Evolutionary conservation across 1,140 invertebrate species (phyloP).

Genomic region (Trialeurodes vaporariorum): DNA sequence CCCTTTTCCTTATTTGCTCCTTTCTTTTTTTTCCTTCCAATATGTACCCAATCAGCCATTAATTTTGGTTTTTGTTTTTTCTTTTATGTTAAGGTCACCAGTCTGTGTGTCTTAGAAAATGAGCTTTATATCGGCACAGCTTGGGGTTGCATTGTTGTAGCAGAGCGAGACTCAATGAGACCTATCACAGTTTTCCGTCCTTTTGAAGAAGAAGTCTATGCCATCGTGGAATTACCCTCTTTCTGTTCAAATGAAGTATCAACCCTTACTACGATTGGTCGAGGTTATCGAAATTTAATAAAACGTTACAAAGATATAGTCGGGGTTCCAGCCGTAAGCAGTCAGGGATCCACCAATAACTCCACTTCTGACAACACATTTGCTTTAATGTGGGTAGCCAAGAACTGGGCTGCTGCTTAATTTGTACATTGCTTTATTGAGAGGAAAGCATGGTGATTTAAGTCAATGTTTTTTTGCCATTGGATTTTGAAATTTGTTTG

Average conservation of each 20-base stretch:
- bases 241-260: constrained; percentile 13
- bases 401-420: constrained; percentile 21
- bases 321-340: constrained; percentile 12
- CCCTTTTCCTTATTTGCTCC: too few relatives aligned
- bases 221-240: constrained; percentile 22
- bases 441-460: too few relatives aligned
- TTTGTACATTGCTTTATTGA: neutral
- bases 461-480: too few relatives aligned
- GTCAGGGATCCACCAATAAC: constrained; percentile 4
- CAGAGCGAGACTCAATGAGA: constrained; percentile 60
- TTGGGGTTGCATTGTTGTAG: constrained; percentile 83
- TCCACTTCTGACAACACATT: constrained; percentile 4
- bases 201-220: constrained; percentile 65
- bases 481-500: too few relatives aligned
- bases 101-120: constrained; percentile 52
- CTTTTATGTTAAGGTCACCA: constrained; percentile 49
- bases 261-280: constrained; percentile 59
- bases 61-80: too few relatives aligned
- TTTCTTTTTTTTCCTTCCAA: too few relatives aligned
- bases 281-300: constrained; percentile 69
- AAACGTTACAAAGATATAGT: constrained; percentile 30
- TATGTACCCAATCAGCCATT: too few relatives aligned
- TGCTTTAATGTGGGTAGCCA: constrained; percentile 17
- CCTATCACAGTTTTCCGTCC: constrained; percentile 84
- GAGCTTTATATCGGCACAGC: constrained; percentile 79